Conservation (phyloP, 1,140 invertebrate genomes). For the Cardiocondyla obscurior region DNA sequence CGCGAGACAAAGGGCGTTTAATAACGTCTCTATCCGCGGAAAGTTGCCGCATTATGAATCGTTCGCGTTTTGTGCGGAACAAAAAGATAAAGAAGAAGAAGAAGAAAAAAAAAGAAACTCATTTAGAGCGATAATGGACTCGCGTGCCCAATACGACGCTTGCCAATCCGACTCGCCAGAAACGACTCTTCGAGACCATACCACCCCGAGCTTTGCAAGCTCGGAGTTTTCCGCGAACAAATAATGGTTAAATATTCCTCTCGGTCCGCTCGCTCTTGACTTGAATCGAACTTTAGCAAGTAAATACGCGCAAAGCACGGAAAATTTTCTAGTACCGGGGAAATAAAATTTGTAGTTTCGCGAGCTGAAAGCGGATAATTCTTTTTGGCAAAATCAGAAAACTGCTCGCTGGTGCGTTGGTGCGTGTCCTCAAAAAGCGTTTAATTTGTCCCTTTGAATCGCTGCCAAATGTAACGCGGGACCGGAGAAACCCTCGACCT, state of each 20-base stretch:
- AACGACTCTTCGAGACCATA: background rate
- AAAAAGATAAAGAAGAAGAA: too few relatives aligned
- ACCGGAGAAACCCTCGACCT: background rate
- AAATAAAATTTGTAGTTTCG: conserved; percentile 4
- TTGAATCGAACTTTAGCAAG: conserved; percentile 3
- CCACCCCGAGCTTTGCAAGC: background rate
- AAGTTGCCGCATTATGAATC: background rate
- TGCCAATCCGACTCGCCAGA: background rate
- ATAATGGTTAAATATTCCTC: background rate
- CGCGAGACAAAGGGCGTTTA: background rate
- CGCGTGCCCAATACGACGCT: background rate
- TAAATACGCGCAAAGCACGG: background rate
- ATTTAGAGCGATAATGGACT: too few relatives aligned
- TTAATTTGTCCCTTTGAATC: conserved; percentile 23
- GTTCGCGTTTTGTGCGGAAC: background rate
- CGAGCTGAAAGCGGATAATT: conserved; percentile 18
- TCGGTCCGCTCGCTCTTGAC: background rate
- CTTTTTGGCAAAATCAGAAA: conserved; percentile 7
- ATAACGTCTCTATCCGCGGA: background rate
- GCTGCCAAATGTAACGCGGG: conserved; percentile 6
- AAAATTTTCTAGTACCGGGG: background rate
- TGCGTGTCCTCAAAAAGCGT: background rate
- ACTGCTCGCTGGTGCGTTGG: background rate
- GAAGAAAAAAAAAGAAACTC: too few relatives aligned
- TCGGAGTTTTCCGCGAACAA: background rate